A percentile compares a stretch with the other conserved stretches of the same genome.
Conservation (phyloP, 2,797 vertebrate genomes). For the Zalophus californianus region DNA sequence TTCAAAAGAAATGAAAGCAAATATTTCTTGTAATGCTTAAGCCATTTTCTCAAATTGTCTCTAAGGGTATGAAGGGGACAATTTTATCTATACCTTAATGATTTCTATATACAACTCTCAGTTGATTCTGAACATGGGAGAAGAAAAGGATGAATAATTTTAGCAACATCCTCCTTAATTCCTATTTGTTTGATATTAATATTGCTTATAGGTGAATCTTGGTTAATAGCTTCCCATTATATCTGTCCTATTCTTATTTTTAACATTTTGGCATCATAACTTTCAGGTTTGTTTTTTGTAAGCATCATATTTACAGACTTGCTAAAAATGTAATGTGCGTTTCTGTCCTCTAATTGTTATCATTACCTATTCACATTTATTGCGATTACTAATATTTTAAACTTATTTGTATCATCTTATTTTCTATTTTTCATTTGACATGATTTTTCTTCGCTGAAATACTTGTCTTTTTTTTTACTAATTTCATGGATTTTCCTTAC, state of each 20-base stretch:
- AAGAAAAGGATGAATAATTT: not conserved
- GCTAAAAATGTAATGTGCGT: not conserved
- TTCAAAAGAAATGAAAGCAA: not conserved
- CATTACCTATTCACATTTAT: not conserved
- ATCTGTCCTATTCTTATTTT: not conserved
- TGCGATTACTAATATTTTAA: not conserved
- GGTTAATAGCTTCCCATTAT: not conserved
- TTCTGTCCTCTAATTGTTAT: not conserved
- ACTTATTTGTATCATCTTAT: not conserved
- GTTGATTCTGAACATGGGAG: not conserved
- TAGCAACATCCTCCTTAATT: not conserved
- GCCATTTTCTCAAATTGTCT: not conserved
- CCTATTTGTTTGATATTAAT: not conserved
- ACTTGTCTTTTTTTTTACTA: not conserved
- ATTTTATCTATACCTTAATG: not conserved
- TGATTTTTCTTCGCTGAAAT: not conserved
- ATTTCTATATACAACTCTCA: not conserved
- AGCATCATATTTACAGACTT: not conserved
- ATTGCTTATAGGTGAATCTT: not conserved
- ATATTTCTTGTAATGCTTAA: not conserved
- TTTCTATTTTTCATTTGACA: not conserved
- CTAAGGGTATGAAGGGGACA: not conserved
- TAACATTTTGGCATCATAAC: not conserved
- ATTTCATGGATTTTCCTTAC: not conserved
- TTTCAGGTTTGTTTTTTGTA: not conserved